Base-by-base conservation (phyloP, 2,888 invertebrate genomes). In the Mesorhabditis belari region DNA sequence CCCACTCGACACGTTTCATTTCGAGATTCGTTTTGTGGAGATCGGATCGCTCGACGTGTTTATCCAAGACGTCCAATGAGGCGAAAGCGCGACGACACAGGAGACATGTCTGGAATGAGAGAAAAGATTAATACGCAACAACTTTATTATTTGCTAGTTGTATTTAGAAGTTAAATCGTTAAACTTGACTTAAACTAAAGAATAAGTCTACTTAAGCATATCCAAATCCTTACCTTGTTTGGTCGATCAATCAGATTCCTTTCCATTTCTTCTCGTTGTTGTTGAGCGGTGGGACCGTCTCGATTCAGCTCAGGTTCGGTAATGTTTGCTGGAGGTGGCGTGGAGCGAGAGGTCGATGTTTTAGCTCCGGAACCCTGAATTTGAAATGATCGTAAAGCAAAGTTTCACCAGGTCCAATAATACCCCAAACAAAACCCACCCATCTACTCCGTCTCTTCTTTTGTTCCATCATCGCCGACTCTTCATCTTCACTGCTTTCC, bases 31-130 rank as follows among this genome's bases (percentile, higher is more conserved):
- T 68, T 80, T 92, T 93, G 81, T 98, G 98, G 60, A 98, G 85
- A 69, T 92, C 90, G 0, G 96, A 96, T 80, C 94, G 85, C 75
- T 91, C 90, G 67, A 90, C 89, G 83, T 98, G 98, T 80, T 80
- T 91, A 9, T 87, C 86, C 17, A 98, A 85, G 0, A 90, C 90
- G 63, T 96, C 96, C 55, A 87, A 86, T 21, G 89, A 91, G 2
- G 90, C 89, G 81, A 98, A 93, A 80, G 92, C 91, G 56, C 98
- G 85, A 82, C 95, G 95, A 82, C 98, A 98, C 12, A 98, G 85
- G 24, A 95, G 85, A 80, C 98, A 98, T 52, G 66, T 67, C 64
- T 58, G 12, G 26, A n/a, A n/a, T n/a, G n/a, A 50, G 51, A 50
- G 17, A 19, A 50, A n/a, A 19, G 51, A n/a, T n/a, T n/a, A 19